Evolutionary conservation across 1,140 invertebrate species (phyloP), one percentile per base, ranked within the genome.

Genomic region (Lordiphosa collinella): DNA sequence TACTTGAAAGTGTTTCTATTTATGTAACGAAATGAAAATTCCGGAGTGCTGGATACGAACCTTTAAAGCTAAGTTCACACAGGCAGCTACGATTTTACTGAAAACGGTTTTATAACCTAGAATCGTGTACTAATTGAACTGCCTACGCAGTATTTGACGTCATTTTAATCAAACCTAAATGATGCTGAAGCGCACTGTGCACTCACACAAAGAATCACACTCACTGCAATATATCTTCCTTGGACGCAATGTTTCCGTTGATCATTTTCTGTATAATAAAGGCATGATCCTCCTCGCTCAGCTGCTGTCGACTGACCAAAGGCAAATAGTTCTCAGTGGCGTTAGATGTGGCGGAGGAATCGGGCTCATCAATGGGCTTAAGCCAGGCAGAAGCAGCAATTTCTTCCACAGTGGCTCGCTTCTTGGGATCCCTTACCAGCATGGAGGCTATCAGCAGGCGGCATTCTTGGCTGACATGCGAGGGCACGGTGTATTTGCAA

Each of bases 211-310:
- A n/a, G n/a, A n/a, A n/a, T n/a, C 2, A 16, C 44, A 67, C 93
- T 92, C 88, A 96, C 94, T 97, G 95, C 67, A 96, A 89, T 71
- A 98, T 98, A 90, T 98, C 94, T 87, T 98, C 97, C 90, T 97
- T 96, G 37, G 94, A 94, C 50, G 96, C 97, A 53, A 99, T 98
- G 75, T 94, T 94, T 64, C 97, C 97, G 89, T 96, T 96, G 12
- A 98, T 96, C 96, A 99, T 99, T 91, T 96, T 97, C 66, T 98
- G 95, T 49, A 99, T 92, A 66, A 99, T 97, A 53, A 95, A 92
- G 67, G 93, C 92, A 85, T 98, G 96, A 89, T 98, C 96, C 40
- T 98, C 96, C 46, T 98, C 96, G n/a, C 94, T 93, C 2, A 98
- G 91, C 78, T 96, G 94, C 86, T 97, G 93, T 25, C 93, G 89